A percentile compares a stretch with the other conserved stretches of the same genome.
Conservation (phyloP, 2,797 vertebrate species). For the Ispidina lecontei region DNA sequence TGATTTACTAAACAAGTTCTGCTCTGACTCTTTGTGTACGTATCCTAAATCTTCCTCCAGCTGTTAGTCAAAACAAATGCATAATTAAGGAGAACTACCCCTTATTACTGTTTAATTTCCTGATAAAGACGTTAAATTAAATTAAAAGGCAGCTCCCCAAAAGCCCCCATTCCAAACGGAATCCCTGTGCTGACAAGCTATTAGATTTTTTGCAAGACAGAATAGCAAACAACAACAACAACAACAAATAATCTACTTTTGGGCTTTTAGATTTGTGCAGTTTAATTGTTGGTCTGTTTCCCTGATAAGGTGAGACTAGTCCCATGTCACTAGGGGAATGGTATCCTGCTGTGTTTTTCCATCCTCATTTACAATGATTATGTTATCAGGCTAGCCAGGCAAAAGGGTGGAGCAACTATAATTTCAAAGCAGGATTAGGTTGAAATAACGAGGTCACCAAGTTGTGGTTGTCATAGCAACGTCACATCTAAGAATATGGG, state of each 20-base stretch:
- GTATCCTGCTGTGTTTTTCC: conserved; percentile 82
- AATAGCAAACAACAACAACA: conserved; percentile 14
- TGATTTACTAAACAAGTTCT: conserved; percentile 55
- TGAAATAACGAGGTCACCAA: conserved; percentile 99
- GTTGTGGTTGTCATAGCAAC: conserved; percentile 99
- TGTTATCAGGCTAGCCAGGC: conserved; percentile 99
- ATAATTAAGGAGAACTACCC: conserved; percentile 62
- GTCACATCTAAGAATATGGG: conserved; percentile 98
- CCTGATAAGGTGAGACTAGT: conserved; percentile 76
- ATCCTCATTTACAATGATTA: conserved; percentile 99
- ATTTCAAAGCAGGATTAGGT: conserved; percentile 99
- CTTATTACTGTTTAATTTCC: conserved; percentile 54
- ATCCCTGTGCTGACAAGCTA: conserved; percentile 27
- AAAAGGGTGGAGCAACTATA: conserved; percentile 99
- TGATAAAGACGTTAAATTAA: conserved; percentile 54
- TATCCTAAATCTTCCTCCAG: conserved; percentile 43
- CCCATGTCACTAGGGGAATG: conserved; percentile 76
- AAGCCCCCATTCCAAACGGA: not conserved
- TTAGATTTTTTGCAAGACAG: conserved; percentile 30
- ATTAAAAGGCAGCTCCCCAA: conserved; percentile 61
- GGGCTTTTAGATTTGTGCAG: conserved; percentile 70
- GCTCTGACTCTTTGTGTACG: conserved; percentile 27
- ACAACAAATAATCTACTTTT: conserved; percentile 72
- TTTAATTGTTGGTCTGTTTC: conserved; percentile 81
- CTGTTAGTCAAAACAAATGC: conserved; percentile 66